Evolutionary conservation across 2,888 invertebrate genomes (phyloP), one percentile per base, ranked within the genome.

Genomic region (Drosophila subquinaria): DNA sequence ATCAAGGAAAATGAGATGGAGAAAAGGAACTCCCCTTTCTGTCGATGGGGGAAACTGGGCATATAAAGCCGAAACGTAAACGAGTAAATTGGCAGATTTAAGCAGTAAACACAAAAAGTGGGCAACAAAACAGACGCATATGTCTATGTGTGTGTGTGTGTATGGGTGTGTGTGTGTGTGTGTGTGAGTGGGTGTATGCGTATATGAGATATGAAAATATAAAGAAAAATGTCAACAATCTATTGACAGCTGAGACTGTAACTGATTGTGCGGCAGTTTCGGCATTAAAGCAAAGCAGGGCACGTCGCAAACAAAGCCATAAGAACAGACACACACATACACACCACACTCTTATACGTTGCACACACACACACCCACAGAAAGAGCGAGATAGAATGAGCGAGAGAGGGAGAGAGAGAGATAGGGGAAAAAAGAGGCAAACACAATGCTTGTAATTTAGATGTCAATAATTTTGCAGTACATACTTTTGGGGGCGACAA

Each of bases 161-260:
- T 36, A 36, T 50, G 43, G 33, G n/a, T n/a, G 43, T 30, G 36
- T 64, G 15, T 33, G 36, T 64, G 15, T 33, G 42, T 36, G 43
- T 38, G 33, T 47, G 53, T 52, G 48, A 36, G 72, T 27, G 64
- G 42, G 61, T 64, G 66, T 80, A 69, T 68, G 78, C 56, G 69
- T 68, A 53, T 63, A 65, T 64, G 65, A 70, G 76, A 79, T 68
- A 76, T 85, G 79, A 86, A 88, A 79, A 80, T 89, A 83, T 78
- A 86, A 83, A 78, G 88, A 88, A 86, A 84, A 86, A 86, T 86
- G 86, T 86, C 89, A 86, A 90, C 90, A 90, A 90, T 86, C 89
- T 87, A 86, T 86, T 86, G 86, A 86, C 90, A 86, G 90, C 90
- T 90, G 86, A 90, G 85, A 89, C 89, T 82, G 90, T 84, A 90